These are phyloP conservation scores for Nephrotoma appendiculata DNA, from an alignment of 2,888 invertebrate species.

Conservation along the genomic window DNA sequence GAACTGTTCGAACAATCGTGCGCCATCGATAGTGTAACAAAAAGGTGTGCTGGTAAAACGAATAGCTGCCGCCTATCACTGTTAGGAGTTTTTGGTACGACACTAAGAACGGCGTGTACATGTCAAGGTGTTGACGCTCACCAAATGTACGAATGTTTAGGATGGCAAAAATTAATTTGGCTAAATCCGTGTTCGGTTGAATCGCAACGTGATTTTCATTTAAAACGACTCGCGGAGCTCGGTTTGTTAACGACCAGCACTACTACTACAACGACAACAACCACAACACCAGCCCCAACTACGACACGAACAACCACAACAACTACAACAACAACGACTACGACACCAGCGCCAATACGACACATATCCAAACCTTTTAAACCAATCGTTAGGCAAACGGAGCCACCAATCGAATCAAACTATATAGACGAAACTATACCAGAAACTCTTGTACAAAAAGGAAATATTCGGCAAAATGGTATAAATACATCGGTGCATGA, in stretches of 20 bases:
- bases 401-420: constrained; percentile 29
- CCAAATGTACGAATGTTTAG: constrained; percentile 74
- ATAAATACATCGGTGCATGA: constrained; percentile 21
- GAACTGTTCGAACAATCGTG: constrained; percentile 85
- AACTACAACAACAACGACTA: constrained; percentile 37
- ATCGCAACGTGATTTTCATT: constrained; percentile 77
- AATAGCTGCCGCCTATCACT: constrained; percentile 75
- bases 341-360: constrained; percentile 19
- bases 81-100: constrained; percentile 79
- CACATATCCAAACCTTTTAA: constrained; percentile 15
- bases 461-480: constrained; percentile 13
- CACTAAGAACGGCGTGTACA: constrained; percentile 71
- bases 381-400: constrained; percentile 8
- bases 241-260: constrained; percentile 35
- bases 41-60: constrained; percentile 75
- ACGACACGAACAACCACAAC: constrained; percentile 33
- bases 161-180: constrained; percentile 83
- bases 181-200: constrained; percentile 87
- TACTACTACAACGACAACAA: constrained; percentile 35
- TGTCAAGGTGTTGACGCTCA: constrained; percentile 76
- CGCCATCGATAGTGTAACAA: constrained; percentile 78
- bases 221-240: constrained; percentile 38
- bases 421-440: constrained; percentile 31
- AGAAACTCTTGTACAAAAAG: constrained; percentile 24
- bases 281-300: constrained; percentile 33